Conservation (phyloP, 2,797 vertebrate species). For the Manis crassicaudata region DNA sequence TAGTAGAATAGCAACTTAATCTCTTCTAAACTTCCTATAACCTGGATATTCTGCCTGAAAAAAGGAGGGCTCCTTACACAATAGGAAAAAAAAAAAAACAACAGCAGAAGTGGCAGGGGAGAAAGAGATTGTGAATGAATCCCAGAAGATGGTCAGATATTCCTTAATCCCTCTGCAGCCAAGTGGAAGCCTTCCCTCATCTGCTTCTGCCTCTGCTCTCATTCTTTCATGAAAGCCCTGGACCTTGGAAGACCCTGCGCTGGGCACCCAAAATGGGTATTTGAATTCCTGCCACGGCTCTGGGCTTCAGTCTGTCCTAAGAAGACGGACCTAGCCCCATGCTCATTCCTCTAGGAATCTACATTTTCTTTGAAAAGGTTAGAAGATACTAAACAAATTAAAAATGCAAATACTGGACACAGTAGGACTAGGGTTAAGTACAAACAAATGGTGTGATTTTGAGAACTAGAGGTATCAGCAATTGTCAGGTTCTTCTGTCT, state of each 20-base stretch:
- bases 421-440: neutral
- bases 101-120: neutral
- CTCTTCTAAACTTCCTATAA: neutral
- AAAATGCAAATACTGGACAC: neutral
- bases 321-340: neutral
- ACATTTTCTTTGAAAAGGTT: slow-evolving; percentile 50
- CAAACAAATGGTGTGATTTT: neutral
- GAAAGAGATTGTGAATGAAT: neutral
- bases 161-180: neutral
- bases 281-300: neutral
- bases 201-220: neutral
- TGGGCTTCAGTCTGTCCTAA: neutral
- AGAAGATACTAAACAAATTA: neutral
- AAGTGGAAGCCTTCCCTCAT: neutral
- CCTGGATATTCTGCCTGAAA: neutral
- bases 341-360: slow-evolving; percentile 1
- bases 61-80: neutral
- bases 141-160: neutral
- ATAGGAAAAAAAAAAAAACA: neutral
- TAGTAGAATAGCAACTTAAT: slow-evolving; percentile 25
- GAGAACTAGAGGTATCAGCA: slow-evolving; percentile 39
- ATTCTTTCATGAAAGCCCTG: neutral
- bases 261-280: too few relatives aligned
- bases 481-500: neutral
- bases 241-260: neutral